Evolutionary conservation across 2,888 invertebrate species (phyloP), one percentile per base, ranked within the genome.

Genomic region (Hipparchia semele): DNA sequence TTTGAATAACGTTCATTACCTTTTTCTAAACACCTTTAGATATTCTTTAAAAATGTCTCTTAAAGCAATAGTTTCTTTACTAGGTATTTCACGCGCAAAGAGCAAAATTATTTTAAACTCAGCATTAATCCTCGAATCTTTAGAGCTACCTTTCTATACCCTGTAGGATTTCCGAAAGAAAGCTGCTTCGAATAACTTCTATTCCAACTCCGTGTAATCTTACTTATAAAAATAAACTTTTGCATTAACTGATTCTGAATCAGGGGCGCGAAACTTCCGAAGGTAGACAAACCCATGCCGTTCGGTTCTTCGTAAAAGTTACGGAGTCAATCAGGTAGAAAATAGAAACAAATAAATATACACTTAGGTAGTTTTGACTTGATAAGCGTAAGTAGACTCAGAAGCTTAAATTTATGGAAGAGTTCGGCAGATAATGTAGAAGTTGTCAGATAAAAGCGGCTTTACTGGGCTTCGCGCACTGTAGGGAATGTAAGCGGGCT

Each of bases 181-280:
- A 90, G 90, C 90, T 86, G 89, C 89, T 90, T 85, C 84, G 83
- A 83, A 85, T 87, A 92, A 92, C 86, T 94, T 92, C 86, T 85
- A 88, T 87, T 87, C 86, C 79, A 90, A 90, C 89, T 90, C 89
- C 87, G 89, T 91, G 91, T 94, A 94, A 94, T 94, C 94, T 94
- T 91, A 94, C 94, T 94, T 94, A 94, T 94, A 94, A 94, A 94
- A 94, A 94, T 94, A 94, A 94, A 94, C 94, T 94, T 94, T 93
- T 94, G 86, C 94, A 94, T 94, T 94, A 94, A 93, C 94, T 90
- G 94, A 92, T 92, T 92, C 91, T 86, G 92, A 92, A 92, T 93
- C 90, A 90, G 89, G 87, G 86, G 84, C 82, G 87, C 84, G 80
- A 80, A 90, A 90, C 83, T 90, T 87, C 73, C 80, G 83, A 84